These are phyloP conservation scores for Trichomycterus rosablanca DNA, from an alignment of 2,113 vertebrate species.

Conservation along the genomic window DNA sequence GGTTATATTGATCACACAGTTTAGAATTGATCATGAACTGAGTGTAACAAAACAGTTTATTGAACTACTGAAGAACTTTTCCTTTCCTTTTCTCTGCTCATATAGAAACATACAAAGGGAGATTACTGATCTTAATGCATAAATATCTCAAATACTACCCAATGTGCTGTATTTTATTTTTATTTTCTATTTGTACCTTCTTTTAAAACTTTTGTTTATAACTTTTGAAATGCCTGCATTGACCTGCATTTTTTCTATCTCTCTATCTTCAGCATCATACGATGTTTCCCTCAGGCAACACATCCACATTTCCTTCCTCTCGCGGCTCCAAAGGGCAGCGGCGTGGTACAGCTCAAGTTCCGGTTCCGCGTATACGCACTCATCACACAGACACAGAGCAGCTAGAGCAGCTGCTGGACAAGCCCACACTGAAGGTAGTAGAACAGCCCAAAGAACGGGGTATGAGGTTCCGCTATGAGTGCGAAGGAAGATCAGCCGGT, in stretches of 20 bases:
- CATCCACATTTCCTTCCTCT: not conserved
- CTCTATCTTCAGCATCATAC: not conserved
- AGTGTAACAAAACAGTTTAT: too few species aligned
- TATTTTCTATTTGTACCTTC: not conserved
- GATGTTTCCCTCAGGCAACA: not conserved
- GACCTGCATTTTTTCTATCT: not conserved
- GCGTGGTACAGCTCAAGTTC: conserved; percentile 1
- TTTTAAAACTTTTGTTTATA: not conserved
- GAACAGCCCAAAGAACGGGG: conserved; percentile 91
- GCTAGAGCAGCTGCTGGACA: conserved; percentile 62
- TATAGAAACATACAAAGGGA: too few species aligned
- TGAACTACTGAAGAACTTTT: too few species aligned
- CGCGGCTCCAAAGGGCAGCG: conserved; percentile 2
- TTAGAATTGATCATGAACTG: not conserved
- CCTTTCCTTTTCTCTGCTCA: too few species aligned
- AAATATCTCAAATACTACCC: too few species aligned
- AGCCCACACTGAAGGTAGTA: conserved; percentile 70
- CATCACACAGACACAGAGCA: conserved; percentile 37
- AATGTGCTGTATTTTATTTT: not conserved
- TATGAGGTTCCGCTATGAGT: conserved; percentile 92
- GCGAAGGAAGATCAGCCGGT: conserved; percentile 83
- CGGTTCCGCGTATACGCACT: not conserved
- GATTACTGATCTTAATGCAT: too few species aligned
- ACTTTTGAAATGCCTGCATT: not conserved
- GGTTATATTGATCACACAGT: not conserved